These are phyloP conservation scores for Chrysocyon brachyurus DNA, from an alignment of 2,797 vertebrate genomes.

Conservation along the genomic window DNA sequence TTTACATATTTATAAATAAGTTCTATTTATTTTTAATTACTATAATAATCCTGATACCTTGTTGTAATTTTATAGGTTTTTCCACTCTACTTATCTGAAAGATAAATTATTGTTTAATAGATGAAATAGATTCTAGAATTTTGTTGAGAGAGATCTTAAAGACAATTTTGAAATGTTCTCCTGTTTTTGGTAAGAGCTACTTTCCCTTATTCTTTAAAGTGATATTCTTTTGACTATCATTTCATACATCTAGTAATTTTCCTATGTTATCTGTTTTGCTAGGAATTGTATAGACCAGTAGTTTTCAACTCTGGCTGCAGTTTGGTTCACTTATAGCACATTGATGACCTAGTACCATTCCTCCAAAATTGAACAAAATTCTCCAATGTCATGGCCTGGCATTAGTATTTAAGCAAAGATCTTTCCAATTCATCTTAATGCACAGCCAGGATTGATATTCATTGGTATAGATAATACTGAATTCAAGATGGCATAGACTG, in stretches of 20 bases:
- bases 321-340: neutral
- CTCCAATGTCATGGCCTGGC: neutral
- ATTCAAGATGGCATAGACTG: neutral
- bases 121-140: neutral
- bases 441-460: neutral
- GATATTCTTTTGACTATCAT: conserved; percentile 38
- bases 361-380: neutral
- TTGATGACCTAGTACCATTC: neutral
- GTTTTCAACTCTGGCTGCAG: neutral
- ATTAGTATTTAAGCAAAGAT: neutral
- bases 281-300: neutral
- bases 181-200: neutral
- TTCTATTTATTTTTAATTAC: no score
- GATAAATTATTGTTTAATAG: neutral
- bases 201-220: neutral
- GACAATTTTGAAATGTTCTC: neutral
- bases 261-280: neutral
- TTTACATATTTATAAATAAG: no score
- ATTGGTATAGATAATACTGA: neutral
- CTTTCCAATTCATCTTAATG: neutral
- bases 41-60: neutral
- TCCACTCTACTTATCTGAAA: neutral
- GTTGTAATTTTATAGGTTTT: neutral
- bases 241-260: neutral
- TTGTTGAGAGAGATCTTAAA: neutral